Evolutionary conservation across 2,888 invertebrate species (phyloP).

Genomic region (Papilio elwesi): DNA sequence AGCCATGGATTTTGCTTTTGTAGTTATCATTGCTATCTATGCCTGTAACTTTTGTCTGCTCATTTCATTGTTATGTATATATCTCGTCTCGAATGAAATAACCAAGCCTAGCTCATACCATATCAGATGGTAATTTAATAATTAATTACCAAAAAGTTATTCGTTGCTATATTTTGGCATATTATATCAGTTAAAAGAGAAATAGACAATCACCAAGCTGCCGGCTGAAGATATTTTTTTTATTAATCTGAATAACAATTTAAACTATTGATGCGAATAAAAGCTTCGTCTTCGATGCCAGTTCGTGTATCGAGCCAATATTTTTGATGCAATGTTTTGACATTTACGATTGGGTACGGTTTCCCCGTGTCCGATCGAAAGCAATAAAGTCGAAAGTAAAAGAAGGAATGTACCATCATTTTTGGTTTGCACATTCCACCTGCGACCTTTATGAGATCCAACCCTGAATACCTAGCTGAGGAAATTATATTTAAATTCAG

Average conservation of each 20-base stretch:
- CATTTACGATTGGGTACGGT: constrained; percentile 42
- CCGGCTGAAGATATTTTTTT: too few relatives aligned
- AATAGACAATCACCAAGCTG: neutral
- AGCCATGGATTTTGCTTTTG: too few relatives aligned
- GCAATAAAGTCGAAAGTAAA: constrained; percentile 49
- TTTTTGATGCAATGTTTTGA: constrained; percentile 29
- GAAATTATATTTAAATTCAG: too few relatives aligned
- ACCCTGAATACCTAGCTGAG: neutral
- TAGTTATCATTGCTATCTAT: too few relatives aligned
- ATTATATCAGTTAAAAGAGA: too few relatives aligned
- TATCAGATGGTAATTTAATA: too few relatives aligned
- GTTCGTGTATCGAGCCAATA: constrained; percentile 28
- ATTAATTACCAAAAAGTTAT: too few relatives aligned
- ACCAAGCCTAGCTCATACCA: too few relatives aligned
- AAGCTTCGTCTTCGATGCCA: neutral
- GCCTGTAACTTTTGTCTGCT: too few relatives aligned
- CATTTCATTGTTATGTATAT: too few relatives aligned
- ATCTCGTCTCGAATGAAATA: too few relatives aligned
- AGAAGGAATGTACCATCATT: constrained; percentile 53
- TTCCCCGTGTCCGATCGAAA: constrained; percentile 46
- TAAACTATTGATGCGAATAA: neutral
- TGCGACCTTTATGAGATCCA: constrained; percentile 47
- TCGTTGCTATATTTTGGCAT: too few relatives aligned
- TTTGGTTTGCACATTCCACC: constrained; percentile 46
- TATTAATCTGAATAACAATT: neutral